Evolutionary conservation across 1,140 invertebrate genomes (phyloP).

Genomic region (Ericerus pela): DNA sequence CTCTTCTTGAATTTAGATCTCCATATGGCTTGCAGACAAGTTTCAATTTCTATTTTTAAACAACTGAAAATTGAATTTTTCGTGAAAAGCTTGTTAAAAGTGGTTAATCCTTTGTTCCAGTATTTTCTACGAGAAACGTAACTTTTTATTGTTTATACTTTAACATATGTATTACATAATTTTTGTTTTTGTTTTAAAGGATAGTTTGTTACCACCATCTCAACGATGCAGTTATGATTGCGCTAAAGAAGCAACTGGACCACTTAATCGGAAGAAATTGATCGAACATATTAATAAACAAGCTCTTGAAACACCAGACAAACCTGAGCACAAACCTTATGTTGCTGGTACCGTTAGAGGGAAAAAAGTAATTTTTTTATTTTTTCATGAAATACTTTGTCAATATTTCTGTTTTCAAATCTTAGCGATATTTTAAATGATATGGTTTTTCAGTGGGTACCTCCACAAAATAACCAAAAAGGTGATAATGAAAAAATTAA

Average conservation of each 20-base stretch:
- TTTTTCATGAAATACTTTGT: neutral
- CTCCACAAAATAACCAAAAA: constrained; percentile 64
- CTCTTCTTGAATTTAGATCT: too few species aligned
- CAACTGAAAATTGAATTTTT: too few species aligned
- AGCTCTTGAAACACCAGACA: constrained; percentile 91
- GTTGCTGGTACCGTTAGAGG: constrained; percentile 76
- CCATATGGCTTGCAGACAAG: too few species aligned
- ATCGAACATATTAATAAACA: constrained; percentile 97
- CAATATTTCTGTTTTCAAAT: neutral
- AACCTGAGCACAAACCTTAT: constrained; percentile 88
- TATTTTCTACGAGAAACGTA: too few species aligned
- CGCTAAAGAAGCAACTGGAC: constrained; percentile 85
- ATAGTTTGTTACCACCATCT: constrained; percentile 86
- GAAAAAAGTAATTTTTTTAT: constrained; percentile 52
- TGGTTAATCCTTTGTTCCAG: too few species aligned
- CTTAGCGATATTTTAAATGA: constrained; percentile 13
- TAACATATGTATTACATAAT: too few species aligned
- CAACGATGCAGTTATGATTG: constrained; percentile 93
- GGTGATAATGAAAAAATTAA: constrained; percentile 79
- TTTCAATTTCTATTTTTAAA: too few species aligned
- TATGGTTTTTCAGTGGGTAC: constrained; percentile 69
- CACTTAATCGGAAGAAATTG: constrained; percentile 86
- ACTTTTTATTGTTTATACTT: too few species aligned
- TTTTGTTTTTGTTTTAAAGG: constrained; percentile 44
- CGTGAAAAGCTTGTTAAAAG: too few species aligned